Evolutionary conservation across 2,113 vertebrate genomes (phyloP).

Genomic region (Cochlearius cochlearius): DNA sequence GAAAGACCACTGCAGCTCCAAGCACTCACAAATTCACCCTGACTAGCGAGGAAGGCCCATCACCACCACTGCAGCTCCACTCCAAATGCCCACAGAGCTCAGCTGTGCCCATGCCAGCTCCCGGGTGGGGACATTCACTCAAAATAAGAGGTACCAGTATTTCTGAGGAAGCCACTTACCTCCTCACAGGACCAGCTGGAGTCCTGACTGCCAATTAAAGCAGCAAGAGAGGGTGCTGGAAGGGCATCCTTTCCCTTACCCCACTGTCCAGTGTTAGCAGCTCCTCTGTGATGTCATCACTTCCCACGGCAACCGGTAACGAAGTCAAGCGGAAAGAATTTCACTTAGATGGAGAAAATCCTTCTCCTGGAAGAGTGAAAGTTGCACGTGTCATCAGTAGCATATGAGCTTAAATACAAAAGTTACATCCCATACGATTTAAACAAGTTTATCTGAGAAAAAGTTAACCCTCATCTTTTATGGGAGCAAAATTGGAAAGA

Average conservation of each 20-base stretch:
- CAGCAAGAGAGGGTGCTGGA: background rate
- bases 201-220: background rate
- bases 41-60: too few species aligned
- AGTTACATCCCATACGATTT: background rate
- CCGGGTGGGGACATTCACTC: background rate
- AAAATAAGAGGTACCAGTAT: background rate
- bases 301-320: background rate
- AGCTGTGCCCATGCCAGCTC: background rate
- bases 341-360: background rate
- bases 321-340: background rate
- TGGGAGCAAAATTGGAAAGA: background rate
- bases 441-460: background rate
- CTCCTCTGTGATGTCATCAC: constrained; percentile 35
- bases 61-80: background rate
- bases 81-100: accelerated
- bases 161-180: constrained; percentile 16
- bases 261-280: background rate
- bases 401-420: background rate
- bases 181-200: constrained; percentile 5
- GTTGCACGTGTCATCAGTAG: background rate
- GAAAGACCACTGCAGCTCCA: background rate
- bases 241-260: background rate
- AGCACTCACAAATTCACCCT: background rate
- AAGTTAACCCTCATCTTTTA: background rate
- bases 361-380: background rate